A percentile compares a stretch with the other conserved stretches of the same genome.
Conservation (phyloP, 2,113 vertebrate genomes). For the Odocoileus hemionus region DNA sequence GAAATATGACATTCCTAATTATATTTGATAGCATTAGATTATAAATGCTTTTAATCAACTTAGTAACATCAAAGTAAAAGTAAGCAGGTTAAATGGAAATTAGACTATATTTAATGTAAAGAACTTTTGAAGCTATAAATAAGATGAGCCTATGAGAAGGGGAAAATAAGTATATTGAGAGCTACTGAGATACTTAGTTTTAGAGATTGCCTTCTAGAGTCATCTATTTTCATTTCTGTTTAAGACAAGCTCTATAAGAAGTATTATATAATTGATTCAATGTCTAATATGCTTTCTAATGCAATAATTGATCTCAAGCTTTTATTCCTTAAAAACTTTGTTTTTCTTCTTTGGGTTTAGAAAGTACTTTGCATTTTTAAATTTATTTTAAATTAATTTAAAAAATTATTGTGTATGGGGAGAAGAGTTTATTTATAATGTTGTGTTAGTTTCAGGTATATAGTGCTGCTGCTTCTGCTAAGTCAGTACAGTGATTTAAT, state of each 20-base stretch:
- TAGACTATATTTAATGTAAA: background rate
- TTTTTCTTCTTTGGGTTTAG: background rate
- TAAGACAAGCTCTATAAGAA: background rate
- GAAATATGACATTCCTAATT: background rate
- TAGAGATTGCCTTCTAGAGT: background rate
- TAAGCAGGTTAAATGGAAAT: conserved; percentile 3
- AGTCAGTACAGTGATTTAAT: background rate
- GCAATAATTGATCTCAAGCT: background rate
- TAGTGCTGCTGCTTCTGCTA: background rate
- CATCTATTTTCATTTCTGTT: background rate
- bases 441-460: background rate
- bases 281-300: background rate
- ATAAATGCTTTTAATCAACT: conserved; percentile 25
- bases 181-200: background rate
- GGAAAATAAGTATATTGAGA: background rate
- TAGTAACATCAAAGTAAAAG: background rate
- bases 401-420: background rate
- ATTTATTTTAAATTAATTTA: background rate
- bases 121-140: background rate
- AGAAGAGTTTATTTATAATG: background rate
- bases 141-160: background rate
- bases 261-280: background rate
- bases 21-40: background rate
- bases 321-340: background rate
- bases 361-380: background rate